A percentile compares a stretch with the other conserved stretches of the same genome.
These are phyloP conservation scores for Perca schrenkii DNA, from an alignment of 2,113 vertebrate genomes.

Conservation along the genomic window DNA sequence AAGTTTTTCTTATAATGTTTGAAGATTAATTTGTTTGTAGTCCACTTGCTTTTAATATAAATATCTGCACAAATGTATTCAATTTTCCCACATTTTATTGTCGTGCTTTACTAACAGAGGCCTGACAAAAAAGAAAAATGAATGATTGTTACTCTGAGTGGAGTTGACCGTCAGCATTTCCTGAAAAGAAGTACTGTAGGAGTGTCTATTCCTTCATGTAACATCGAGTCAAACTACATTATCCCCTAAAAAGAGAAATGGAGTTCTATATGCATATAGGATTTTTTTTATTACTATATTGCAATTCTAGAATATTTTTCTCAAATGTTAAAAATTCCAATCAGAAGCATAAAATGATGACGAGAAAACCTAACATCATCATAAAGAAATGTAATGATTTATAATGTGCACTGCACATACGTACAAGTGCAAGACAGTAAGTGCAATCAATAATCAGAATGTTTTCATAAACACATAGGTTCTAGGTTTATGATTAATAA, in stretches of 20 bases:
- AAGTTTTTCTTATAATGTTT: not conserved
- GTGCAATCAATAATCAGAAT: not conserved
- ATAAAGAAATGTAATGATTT: not conserved
- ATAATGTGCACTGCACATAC: not conserved
- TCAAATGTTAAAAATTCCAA: not conserved
- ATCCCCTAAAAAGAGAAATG: not conserved
- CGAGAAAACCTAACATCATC: not conserved
- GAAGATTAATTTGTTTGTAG: not conserved
- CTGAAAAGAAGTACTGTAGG: no score
- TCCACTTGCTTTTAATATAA: not conserved
- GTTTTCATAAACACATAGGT: not conserved
- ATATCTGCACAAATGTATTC: no score
- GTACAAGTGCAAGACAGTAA: not conserved
- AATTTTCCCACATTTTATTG: not conserved
- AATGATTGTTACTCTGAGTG: not conserved
- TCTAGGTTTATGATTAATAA: not conserved
- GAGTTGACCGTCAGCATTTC: not conserved
- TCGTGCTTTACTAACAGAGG: not conserved
- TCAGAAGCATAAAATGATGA: no score
- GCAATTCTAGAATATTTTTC: not conserved
- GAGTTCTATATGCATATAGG: no score
- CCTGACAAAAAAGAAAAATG: not conserved
- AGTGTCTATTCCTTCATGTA: no score
- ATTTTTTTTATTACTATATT: not conserved
- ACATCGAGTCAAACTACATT: not conserved